Conservation (phyloP, 2,797 vertebrate genomes). For the Premnoplex brunnescens region DNA sequence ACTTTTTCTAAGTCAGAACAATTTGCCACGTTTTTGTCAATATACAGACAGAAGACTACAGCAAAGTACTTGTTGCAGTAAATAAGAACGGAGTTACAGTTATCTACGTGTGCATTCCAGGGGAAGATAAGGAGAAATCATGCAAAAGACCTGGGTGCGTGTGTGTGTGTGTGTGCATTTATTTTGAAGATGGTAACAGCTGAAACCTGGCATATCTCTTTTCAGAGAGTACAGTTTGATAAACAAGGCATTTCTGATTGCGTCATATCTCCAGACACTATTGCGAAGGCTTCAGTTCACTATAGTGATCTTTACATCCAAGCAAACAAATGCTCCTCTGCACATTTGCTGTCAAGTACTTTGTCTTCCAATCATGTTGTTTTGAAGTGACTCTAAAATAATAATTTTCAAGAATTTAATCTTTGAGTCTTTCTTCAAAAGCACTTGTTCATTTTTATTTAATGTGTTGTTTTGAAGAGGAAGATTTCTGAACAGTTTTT, state of each 20-base stretch:
- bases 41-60: background rate
- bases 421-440: slow-evolving; percentile 23
- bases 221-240: background rate
- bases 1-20: background rate
- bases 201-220: background rate
- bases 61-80: background rate
- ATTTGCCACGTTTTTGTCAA: background rate
- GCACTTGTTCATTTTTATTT: background rate
- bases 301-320: background rate
- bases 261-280: background rate
- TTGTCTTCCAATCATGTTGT: slow-evolving; percentile 43
- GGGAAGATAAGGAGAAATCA: background rate
- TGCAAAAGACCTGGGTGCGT: background rate
- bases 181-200: background rate
- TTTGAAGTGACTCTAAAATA: slow-evolving; percentile 41
- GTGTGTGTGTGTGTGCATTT: background rate
- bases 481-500: background rate
- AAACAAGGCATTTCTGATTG: background rate
- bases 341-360: slow-evolving; percentile 30
- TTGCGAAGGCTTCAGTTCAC: background rate
- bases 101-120: background rate
- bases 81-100: background rate
- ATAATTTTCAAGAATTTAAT: slow-evolving; percentile 45
- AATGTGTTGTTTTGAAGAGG: slow-evolving; percentile 16
- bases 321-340: slow-evolving; percentile 7